Evolutionary conservation across 2,888 invertebrate genomes (phyloP).

Genomic region (Steromphala cineraria): DNA sequence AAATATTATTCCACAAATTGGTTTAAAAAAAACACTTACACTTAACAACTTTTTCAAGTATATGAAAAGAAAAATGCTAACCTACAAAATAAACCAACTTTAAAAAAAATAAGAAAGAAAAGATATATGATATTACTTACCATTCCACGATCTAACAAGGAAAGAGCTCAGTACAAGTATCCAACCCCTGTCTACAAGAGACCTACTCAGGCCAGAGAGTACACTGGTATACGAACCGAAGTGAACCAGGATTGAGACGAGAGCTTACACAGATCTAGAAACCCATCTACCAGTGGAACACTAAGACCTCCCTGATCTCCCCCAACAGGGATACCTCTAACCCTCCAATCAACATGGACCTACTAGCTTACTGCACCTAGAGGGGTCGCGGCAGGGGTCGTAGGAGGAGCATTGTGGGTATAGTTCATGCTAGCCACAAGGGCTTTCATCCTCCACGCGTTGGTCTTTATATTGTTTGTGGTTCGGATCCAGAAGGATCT

Average conservation of each 20-base stretch:
- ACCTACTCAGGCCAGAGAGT: background rate
- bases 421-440: background rate
- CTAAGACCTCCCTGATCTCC: background rate
- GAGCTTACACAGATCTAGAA: background rate
- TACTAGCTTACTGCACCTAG: too few species aligned
- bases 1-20: too few species aligned
- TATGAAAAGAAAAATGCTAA: too few species aligned
- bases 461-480: background rate
- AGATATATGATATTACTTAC: too few species aligned
- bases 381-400: too few species aligned
- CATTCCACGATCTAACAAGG: too few species aligned
- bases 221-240: background rate
- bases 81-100: too few species aligned
- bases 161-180: too few species aligned
- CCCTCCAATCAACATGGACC: background rate
- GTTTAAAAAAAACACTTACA: too few species aligned
- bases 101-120: too few species aligned
- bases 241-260: background rate
- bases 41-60: too few species aligned
- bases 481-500: background rate
- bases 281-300: background rate
- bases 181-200: too few species aligned
- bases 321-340: background rate
- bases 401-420: background rate
- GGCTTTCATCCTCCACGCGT: background rate